phyloP scores from a whole-genome alignment of 2,888 invertebrate species.

The Matsumyia berberina region DNA sequence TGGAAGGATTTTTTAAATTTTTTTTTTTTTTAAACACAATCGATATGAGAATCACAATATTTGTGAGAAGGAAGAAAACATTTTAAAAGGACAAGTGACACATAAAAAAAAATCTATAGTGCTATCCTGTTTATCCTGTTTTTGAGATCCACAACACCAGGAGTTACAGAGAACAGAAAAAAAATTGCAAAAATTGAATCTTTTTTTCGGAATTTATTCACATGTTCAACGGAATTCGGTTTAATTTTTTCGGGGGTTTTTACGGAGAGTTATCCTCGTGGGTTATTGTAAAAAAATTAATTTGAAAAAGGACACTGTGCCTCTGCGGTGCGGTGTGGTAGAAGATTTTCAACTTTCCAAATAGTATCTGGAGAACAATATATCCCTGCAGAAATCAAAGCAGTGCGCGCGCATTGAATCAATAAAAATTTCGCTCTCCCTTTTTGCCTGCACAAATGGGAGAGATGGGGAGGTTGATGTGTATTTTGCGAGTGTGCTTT shows the following conservation, averaged over 20 bases:
- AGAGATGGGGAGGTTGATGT: neutral
- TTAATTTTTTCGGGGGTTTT: slow-evolving; percentile 6
- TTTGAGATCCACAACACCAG: slow-evolving; percentile 39
- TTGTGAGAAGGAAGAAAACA: slow-evolving; percentile 23
- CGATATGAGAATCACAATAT: slow-evolving; percentile 66
- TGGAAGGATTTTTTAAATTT: slow-evolving; percentile 15
- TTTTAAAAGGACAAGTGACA: neutral
- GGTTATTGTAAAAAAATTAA: slow-evolving; percentile 53
- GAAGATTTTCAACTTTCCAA: slow-evolving; percentile 66
- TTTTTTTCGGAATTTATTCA: slow-evolving; percentile 8
- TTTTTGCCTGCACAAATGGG: slow-evolving; percentile 19
- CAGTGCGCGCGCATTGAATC: slow-evolving; percentile 82
- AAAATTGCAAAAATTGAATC: neutral
- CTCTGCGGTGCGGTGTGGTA: slow-evolving; percentile 59
- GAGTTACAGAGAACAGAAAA: slow-evolving; percentile 25
- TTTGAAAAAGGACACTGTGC: slow-evolving; percentile 54
- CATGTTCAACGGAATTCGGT: slow-evolving; percentile 25
- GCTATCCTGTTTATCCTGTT: slow-evolving; percentile 26
- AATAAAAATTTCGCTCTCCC: slow-evolving; percentile 77
- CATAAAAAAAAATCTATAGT: neutral
- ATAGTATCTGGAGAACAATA: slow-evolving; percentile 54
- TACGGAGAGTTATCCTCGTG: slow-evolving; percentile 35
- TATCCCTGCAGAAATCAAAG: slow-evolving; percentile 79
- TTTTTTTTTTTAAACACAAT: slow-evolving; percentile 25
- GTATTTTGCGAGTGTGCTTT: slow-evolving; percentile 34